These are phyloP conservation scores for Oikopleura dioica DNA, from an alignment of 23 tunicate species.

Conservation along the genomic window DNA sequence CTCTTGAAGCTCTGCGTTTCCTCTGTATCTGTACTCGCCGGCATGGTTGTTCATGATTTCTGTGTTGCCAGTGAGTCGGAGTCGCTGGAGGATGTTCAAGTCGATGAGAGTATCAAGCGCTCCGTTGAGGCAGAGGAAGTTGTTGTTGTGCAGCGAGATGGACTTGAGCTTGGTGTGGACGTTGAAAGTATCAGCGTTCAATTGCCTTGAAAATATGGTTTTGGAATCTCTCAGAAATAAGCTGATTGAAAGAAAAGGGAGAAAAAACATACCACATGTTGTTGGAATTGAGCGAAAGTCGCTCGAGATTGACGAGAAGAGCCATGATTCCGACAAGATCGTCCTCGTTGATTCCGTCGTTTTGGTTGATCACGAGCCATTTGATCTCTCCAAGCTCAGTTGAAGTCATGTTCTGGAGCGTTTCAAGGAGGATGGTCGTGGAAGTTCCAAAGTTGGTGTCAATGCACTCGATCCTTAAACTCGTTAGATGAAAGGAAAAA, in stretches of 20 bases:
- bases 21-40: background rate
- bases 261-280: background rate
- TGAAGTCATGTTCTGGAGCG: background rate
- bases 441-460: background rate
- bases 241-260: background rate
- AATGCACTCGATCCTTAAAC: background rate
- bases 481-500: too few species aligned
- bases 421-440: background rate
- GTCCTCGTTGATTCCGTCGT: background rate
- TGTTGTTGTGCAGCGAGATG: slow-evolving; percentile 6
- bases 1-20: background rate
- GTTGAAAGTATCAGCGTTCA: background rate
- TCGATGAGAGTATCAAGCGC: background rate
- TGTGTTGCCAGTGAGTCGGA: background rate
- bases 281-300: slow-evolving; percentile 9
- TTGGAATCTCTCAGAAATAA: background rate
- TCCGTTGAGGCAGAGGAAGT: background rate
- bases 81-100: background rate
- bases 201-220: background rate
- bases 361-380: slow-evolving; percentile 12
- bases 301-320: slow-evolving; percentile 2
- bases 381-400: background rate
- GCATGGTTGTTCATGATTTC: background rate
- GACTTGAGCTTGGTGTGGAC: background rate
- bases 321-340: slow-evolving; percentile 5